A percentile compares a stretch with the other conserved stretches of the same genome.
phyloP scores from a whole-genome alignment of 2,113 vertebrate genomes.

The Willisornis vidua region DNA sequence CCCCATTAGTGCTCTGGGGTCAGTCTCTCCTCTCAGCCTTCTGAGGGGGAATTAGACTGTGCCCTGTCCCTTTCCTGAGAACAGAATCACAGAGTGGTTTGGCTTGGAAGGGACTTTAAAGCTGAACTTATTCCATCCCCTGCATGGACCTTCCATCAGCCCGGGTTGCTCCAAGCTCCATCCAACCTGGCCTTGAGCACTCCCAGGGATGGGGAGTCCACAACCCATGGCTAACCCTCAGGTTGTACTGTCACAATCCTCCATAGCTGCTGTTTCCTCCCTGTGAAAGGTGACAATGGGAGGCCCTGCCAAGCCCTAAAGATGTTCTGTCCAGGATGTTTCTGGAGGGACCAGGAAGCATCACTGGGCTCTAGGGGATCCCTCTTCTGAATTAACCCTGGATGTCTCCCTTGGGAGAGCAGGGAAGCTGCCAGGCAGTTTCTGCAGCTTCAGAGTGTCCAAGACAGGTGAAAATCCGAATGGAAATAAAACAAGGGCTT shows the following conservation, averaged over 20 bases:
- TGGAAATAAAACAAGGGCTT: neutral
- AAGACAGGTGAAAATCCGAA: neutral
- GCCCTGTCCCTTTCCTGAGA: neutral
- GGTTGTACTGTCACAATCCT: neutral
- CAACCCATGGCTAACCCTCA: fast-evolving
- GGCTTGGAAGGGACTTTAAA: neutral
- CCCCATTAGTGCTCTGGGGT: neutral
- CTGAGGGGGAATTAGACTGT: fast-evolving
- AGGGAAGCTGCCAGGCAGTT: neutral
- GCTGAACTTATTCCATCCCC: neutral
- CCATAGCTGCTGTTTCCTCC: neutral
- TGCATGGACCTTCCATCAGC: neutral
- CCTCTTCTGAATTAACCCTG: neutral
- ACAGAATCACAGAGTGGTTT: neutral
- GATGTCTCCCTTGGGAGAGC: neutral
- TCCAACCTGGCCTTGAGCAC: neutral
- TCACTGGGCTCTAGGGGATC: neutral
- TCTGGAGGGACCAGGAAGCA: neutral
- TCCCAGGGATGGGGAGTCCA: neutral
- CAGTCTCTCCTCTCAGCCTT: neutral
- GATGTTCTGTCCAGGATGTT: neutral
- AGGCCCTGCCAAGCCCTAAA: neutral
- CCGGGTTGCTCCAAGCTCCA: fast-evolving
- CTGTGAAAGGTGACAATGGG: neutral
- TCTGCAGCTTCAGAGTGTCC: neutral